Percentiles rank a stretch among this genome's conserved stretches.
Evolutionary conservation across 2,888 invertebrate genomes (phyloP).

Genomic region (Blera fallax): DNA sequence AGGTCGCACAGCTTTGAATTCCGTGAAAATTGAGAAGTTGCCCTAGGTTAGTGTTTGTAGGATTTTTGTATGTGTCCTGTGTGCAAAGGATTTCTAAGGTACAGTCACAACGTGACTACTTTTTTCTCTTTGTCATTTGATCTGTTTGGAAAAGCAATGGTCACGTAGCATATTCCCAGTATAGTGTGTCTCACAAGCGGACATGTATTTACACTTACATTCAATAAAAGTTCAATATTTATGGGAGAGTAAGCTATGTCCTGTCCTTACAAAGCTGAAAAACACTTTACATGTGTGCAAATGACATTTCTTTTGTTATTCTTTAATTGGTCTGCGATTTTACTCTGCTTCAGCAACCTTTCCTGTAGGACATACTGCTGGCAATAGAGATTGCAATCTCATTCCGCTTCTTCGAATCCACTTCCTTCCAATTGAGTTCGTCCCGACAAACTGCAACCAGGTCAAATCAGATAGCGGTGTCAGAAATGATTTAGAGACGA

Average conservation of each 20-base stretch:
- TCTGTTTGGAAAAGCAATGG: neutral
- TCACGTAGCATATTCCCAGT: neutral
- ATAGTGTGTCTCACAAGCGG: neutral
- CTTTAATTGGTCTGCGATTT: neutral
- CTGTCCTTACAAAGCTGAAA: too few relatives aligned
- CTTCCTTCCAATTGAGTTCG: constrained; percentile 27
- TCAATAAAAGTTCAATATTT: neutral
- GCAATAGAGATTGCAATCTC: neutral
- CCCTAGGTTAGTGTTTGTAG: constrained; percentile 23
- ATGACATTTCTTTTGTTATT: neutral
- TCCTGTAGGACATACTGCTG: neutral
- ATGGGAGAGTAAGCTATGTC: too few relatives aligned
- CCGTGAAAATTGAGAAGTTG: neutral
- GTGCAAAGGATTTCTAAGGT: neutral
- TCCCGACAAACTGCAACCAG: constrained; percentile 43
- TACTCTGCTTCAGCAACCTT: neutral
- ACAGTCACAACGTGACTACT: neutral
- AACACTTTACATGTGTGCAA: neutral
- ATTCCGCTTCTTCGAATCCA: constrained; percentile 9
- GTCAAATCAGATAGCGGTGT: constrained; percentile 52
- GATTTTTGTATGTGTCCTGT: neutral
- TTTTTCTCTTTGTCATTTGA: neutral
- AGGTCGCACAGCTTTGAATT: neutral
- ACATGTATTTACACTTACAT: neutral
- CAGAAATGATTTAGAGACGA: constrained; percentile 58